Percentiles rank a stretch among this genome's conserved stretches.
Conservation (phyloP, 2,797 vertebrate genomes). For the Danio tinwini region DNA sequence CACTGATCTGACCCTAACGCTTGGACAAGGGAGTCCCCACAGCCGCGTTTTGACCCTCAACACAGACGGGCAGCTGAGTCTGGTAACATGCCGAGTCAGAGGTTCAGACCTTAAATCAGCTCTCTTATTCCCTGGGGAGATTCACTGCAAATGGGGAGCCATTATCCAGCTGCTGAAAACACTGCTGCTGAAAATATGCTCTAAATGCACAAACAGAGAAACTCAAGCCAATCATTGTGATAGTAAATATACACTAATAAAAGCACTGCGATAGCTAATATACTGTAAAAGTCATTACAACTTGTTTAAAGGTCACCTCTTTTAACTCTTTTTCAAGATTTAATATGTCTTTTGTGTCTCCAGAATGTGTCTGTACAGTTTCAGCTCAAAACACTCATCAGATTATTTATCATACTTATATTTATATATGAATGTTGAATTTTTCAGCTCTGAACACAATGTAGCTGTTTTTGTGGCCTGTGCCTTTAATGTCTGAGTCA, state of each 20-base stretch:
- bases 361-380: too few relatives aligned
- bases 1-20: constrained; percentile 31
- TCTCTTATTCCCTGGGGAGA: constrained; percentile 21
- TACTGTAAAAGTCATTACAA: neutral
- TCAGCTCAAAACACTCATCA: too few relatives aligned
- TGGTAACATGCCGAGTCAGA: constrained; percentile 41
- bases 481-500: too few relatives aligned
- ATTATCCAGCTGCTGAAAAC: constrained; percentile 41
- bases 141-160: neutral
- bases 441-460: too few relatives aligned
- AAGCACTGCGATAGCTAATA: neutral
- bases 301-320: too few relatives aligned
- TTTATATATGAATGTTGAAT: too few relatives aligned
- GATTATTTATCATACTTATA: too few relatives aligned
- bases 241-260: neutral
- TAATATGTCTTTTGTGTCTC: too few relatives aligned
- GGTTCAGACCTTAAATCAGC: constrained; percentile 29
- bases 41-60: constrained; percentile 45
- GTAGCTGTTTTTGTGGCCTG: too few relatives aligned
- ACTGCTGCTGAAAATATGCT: constrained; percentile 21
- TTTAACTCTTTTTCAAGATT: too few relatives aligned
- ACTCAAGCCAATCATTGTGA: neutral
- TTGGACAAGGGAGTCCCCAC: constrained; percentile 36
- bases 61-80: constrained; percentile 52
- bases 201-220: constrained; percentile 1